These are phyloP conservation scores for Aporrectodea caliginosa DNA, from an alignment of 1,140 invertebrate genomes.

Conservation along the genomic window DNA sequence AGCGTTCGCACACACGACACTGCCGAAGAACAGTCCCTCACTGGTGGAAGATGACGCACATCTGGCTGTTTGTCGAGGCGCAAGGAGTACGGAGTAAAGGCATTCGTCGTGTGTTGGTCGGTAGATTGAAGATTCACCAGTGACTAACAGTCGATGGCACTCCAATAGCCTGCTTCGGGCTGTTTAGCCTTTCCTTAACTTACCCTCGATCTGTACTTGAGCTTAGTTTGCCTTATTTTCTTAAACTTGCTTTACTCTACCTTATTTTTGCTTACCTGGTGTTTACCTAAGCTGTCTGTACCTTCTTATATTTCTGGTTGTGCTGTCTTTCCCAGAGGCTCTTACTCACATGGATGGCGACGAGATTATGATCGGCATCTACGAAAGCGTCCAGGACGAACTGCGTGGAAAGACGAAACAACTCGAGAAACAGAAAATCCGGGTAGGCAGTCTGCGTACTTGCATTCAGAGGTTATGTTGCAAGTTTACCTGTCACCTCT, in stretches of 20 bases:
- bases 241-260: no score
- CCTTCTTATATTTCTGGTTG: background rate
- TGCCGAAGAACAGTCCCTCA: no score
- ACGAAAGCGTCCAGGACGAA: slow-evolving; percentile 61
- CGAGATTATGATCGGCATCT: slow-evolving; percentile 54
- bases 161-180: background rate
- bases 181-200: background rate
- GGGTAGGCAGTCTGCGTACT: no score
- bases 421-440: slow-evolving; percentile 67
- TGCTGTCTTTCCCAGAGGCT: slow-evolving; percentile 55
- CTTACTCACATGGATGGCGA: slow-evolving; percentile 69
- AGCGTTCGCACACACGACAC: no score
- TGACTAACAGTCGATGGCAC: background rate
- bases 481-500: no score
- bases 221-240: no score
- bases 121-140: no score
- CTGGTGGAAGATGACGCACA: no score
- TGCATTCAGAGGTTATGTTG: no score
- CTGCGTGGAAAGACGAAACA: slow-evolving; percentile 68
- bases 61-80: no score
- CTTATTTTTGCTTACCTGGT: background rate
- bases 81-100: no score
- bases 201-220: background rate
- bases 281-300: background rate
- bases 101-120: no score